Evolutionary conservation across 2,888 invertebrate species (phyloP).

Genomic region (Noctua comes): DNA sequence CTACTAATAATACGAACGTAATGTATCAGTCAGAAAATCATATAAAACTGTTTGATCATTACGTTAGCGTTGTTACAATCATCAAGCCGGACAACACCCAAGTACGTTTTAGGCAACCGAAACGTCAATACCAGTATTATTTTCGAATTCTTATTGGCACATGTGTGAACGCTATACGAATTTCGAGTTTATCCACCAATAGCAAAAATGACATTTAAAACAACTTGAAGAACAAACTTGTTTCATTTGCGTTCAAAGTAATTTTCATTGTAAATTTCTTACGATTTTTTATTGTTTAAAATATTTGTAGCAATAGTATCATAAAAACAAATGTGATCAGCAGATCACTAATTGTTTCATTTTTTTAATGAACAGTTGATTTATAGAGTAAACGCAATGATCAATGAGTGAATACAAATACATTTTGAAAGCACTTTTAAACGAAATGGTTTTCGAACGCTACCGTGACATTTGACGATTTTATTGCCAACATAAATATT

Average conservation of each 20-base stretch:
- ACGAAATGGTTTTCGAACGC: conserved; percentile 12
- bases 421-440: not conserved
- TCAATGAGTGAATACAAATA: not conserved
- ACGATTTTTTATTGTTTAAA: not conserved
- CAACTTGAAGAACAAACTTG: conserved; percentile 20
- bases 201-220: conserved; percentile 15
- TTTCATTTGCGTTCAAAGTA: conserved; percentile 9
- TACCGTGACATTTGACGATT: not conserved
- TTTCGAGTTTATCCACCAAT: not conserved
- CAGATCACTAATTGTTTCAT: not conserved
- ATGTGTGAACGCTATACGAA: fast-evolving
- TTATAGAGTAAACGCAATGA: not conserved
- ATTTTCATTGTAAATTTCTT: fast-evolving
- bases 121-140: not conserved
- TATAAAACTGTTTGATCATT: conserved; percentile 88
- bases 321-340: not conserved
- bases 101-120: conserved; percentile 67
- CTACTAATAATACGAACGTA: conserved; percentile 58
- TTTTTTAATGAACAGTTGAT: not conserved
- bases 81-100: conserved; percentile 87
- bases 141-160: conserved; percentile 39
- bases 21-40: conserved; percentile 77
- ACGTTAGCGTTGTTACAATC: conserved; percentile 83
- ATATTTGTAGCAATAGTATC: not conserved
- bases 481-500: conserved; percentile 29